Conservation (phyloP, 2,888 invertebrate genomes). For the Andrena bicolor region DNA sequence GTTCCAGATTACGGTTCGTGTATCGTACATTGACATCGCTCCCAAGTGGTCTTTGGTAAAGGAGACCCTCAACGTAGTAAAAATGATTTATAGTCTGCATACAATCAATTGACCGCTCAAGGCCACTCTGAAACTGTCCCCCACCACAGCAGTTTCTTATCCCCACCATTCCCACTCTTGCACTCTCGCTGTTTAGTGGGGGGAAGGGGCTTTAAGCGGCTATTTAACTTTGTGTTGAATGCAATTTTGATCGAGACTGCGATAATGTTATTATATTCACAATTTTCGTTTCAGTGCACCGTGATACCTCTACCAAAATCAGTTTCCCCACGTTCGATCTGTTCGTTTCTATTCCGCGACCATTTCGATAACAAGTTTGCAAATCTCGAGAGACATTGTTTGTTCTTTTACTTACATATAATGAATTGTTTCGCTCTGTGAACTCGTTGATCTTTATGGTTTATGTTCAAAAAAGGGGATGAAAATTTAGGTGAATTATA, state of each 20-base stretch:
- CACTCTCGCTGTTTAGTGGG: background rate
- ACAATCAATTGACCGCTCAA: background rate
- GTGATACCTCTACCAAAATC: background rate
- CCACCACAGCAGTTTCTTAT: background rate
- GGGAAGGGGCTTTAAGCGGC: background rate
- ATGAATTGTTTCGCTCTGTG: background rate
- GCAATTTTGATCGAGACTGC: background rate
- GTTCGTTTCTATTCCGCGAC: conserved; percentile 1
- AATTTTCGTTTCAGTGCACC: background rate
- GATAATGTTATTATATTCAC: background rate
- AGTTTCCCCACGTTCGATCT: background rate
- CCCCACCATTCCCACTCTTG: background rate
- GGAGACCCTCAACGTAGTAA: background rate
- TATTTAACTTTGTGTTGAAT: background rate
- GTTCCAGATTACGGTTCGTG: background rate
- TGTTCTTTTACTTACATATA: background rate
- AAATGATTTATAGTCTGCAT: background rate
- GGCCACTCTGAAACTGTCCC: background rate
- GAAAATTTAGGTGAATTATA: background rate
- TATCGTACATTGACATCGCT: background rate
- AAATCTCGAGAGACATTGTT: background rate
- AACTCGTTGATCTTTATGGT: background rate
- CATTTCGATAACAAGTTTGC: no score
- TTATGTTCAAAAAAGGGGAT: background rate
- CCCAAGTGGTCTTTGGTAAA: background rate